Percentiles rank a stretch among this genome's conserved stretches.
Evolutionary conservation across 2,797 vertebrate species (phyloP).

Genomic region (Sebastes taczanowskii): DNA sequence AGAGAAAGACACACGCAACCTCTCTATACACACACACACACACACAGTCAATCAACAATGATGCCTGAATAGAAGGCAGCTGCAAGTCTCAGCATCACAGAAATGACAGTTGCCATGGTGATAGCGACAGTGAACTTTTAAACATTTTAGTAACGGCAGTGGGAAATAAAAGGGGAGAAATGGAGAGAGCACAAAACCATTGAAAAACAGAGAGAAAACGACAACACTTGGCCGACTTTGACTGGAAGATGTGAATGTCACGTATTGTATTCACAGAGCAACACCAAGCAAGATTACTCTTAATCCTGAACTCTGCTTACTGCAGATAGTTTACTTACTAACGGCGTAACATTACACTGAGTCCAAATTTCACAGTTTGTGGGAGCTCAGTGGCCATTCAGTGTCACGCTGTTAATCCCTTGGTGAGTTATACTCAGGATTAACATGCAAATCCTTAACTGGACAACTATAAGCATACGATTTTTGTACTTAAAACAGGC

Average conservation of each 20-base stretch:
- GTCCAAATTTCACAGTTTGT: constrained; percentile 34
- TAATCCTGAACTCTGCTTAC: constrained; percentile 39
- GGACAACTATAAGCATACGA: neutral
- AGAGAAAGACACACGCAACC: constrained; percentile 11
- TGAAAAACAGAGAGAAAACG: constrained; percentile 29
- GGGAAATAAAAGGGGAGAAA: constrained; percentile 27
- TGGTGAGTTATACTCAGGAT: constrained; percentile 43
- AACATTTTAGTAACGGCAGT: constrained; percentile 69
- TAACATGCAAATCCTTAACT: constrained; percentile 52
- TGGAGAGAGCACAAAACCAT: neutral
- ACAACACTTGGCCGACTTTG: neutral
- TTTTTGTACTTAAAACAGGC: neutral
- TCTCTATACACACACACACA: neutral
- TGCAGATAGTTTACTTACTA: constrained; percentile 26
- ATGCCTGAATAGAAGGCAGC: constrained; percentile 73
- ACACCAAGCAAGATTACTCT: constrained; percentile 16
- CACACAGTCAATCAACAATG: constrained; percentile 51
- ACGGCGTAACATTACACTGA: neutral
- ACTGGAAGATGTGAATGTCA: constrained; percentile 19
- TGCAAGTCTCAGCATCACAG: constrained; percentile 71
- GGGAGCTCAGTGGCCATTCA: constrained; percentile 36
- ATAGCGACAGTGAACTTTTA: constrained; percentile 77
- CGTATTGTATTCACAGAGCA: constrained; percentile 10
- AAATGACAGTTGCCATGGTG: constrained; percentile 83
- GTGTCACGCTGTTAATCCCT: constrained; percentile 48